Evolutionary conservation across 2,888 invertebrate genomes (phyloP), one percentile per base, ranked within the genome.

Genomic region (Phaedon cochleariae): DNA sequence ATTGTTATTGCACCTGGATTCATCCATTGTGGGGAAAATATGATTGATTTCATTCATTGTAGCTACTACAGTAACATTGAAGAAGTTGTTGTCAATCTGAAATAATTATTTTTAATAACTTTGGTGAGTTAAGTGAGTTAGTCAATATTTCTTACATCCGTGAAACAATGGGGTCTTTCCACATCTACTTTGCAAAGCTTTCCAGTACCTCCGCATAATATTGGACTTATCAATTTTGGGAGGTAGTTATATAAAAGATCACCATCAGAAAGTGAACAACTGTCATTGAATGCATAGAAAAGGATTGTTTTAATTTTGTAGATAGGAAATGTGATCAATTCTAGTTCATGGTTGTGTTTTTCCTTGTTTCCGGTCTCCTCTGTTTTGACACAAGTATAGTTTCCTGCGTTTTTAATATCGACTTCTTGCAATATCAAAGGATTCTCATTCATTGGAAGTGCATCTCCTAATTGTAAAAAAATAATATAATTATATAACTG

Each of bases 381-480:
- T 7, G 61, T 74, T 59, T 76, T 72, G 0, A 74, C 75, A 65
- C 84, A 84, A 2, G 82, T 81, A 65, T 84, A 84, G 67, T 83
- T 83, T 4, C 83, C 82, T 17, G 77, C 74, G 57, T 82, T 79
- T 69, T 81, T 79, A 12, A 80, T 73, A 22, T 79, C 72, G 4
- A 80, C 73, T 46, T 79, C 76, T n/a, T 78, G 77, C 22, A 84
- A 74, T 1, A 73, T 67, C 46, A 83, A 67, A 15, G 72, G 70
- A 10, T 79, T 77, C 51, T 78, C 78, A 5, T 69, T 72, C 29
- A 70, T 68, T 2, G 71, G 69, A 4, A 77, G 48, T n/a, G 55
- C 6, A 51, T 70, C 65, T 18, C 59, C 76, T 75, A 49, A 51
- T 54, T 45, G 62, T 15, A 0, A 34, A 58, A 37, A 17, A 31